These are phyloP conservation scores for Siniperca chuatsi DNA, from an alignment of 2,113 vertebrate species.

Conservation along the genomic window DNA sequence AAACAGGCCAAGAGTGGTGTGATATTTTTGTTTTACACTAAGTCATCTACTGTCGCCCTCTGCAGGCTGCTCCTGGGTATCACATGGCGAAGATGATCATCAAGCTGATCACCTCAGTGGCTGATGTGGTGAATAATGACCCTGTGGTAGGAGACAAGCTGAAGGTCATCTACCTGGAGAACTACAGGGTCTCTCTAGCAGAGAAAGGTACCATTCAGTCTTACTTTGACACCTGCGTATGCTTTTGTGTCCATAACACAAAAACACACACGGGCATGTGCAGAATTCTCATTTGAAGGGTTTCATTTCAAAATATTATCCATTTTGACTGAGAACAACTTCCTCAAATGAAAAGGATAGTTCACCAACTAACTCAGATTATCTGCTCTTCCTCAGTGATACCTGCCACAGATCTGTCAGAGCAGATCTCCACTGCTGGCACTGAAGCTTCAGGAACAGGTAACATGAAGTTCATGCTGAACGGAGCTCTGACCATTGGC, in stretches of 20 bases:
- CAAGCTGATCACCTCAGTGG: slow-evolving; percentile 93
- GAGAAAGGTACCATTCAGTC: slow-evolving; percentile 90
- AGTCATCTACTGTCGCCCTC: slow-evolving; percentile 37
- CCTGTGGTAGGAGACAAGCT: slow-evolving; percentile 90
- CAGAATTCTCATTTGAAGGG: not conserved
- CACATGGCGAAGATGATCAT: slow-evolving; percentile 99
- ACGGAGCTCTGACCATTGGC: slow-evolving; percentile 96
- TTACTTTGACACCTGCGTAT: not conserved
- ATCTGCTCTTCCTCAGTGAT: slow-evolving; percentile 87
- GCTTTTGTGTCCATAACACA: not conserved
- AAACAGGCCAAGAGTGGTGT: not conserved
- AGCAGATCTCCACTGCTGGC: slow-evolving; percentile 98
- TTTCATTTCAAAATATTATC: not conserved
- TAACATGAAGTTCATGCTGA: slow-evolving; percentile 99
- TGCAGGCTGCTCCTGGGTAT: slow-evolving; percentile 95
- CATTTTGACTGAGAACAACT: not conserved
- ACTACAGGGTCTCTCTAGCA: slow-evolving; percentile 96
- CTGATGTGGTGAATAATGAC: slow-evolving; percentile 93
- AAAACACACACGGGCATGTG: not conserved
- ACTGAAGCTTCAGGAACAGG: slow-evolving; percentile 96
- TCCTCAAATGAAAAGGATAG: not conserved
- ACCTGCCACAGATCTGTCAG: slow-evolving; percentile 94
- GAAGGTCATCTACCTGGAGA: slow-evolving; percentile 96
- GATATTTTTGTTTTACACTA: not conserved
- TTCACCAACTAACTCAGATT: not conserved